phyloP scores from a whole-genome alignment of 2,888 invertebrate genomes.

The Aquatica leii region DNA sequence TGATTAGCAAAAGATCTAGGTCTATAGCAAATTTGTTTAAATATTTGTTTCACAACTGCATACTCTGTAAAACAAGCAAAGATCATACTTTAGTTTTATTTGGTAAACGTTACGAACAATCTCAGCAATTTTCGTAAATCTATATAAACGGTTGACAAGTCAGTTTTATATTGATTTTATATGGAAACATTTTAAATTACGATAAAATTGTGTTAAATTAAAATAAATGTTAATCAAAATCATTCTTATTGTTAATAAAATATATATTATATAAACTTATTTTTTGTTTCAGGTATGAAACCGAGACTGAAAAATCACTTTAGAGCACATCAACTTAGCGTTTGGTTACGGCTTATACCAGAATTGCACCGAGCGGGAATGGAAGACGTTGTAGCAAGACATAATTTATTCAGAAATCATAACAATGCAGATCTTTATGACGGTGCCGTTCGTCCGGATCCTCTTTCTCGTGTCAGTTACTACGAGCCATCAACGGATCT shows the following conservation, averaged over 20 bases:
- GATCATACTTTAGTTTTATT: conserved; percentile 28
- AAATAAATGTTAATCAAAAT: too few species aligned
- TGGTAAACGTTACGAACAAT: conserved; percentile 35
- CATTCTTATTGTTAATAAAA: too few species aligned
- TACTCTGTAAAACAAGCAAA: too few species aligned
- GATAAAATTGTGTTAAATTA: too few species aligned
- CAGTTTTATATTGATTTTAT: conserved; percentile 33
- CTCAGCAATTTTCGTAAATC: conserved; percentile 32
- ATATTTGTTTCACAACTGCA: too few species aligned
- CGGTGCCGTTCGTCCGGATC: conserved; percentile 86
- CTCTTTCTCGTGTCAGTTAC: conserved; percentile 72
- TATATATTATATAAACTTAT: too few species aligned
- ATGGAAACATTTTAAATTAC: conserved; percentile 34
- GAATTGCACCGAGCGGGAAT: conserved; percentile 88
- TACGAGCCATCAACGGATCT: conserved; percentile 71
- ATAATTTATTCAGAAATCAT: conserved; percentile 90
- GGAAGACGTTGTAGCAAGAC: conserved; percentile 86
- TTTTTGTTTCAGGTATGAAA: conserved; percentile 77
- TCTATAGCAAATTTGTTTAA: too few species aligned
- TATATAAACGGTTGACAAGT: conserved; percentile 37
- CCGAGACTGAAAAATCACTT: conserved; percentile 93
- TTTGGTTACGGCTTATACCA: conserved; percentile 93
- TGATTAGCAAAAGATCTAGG: too few species aligned
- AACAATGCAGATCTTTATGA: conserved; percentile 90
- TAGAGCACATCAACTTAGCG: conserved; percentile 92